phyloP scores from a whole-genome alignment of 2,888 invertebrate species.

The Adelphocoris suturalis region DNA sequence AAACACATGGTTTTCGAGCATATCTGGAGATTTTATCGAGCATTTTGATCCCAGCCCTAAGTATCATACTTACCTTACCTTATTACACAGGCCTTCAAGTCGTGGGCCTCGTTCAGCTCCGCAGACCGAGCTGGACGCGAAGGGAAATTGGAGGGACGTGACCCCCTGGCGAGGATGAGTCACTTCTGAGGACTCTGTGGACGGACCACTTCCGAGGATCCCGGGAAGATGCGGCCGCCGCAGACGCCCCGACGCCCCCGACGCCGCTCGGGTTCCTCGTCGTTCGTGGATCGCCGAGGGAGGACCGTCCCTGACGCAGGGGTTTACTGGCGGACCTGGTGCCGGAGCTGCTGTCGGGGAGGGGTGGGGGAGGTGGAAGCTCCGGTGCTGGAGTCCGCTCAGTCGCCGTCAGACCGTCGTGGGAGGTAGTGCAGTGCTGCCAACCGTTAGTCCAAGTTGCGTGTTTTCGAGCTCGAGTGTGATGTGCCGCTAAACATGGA shows the following conservation, averaged over 20 bases:
- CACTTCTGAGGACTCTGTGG: neutral
- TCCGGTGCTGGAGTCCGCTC: neutral
- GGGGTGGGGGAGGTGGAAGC: neutral
- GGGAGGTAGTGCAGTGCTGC: constrained; percentile 23
- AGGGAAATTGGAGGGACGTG: neutral
- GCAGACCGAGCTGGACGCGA: neutral
- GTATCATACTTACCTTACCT: neutral
- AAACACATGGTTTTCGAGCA: constrained; percentile 12
- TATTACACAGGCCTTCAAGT: too few relatives aligned
- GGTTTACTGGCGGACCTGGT: neutral
- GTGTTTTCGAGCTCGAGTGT: constrained; percentile 69
- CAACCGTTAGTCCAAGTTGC: neutral
- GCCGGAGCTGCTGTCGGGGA: neutral
- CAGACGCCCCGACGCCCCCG: neutral
- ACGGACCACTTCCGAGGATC: neutral
- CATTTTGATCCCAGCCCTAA: constrained; percentile 21
- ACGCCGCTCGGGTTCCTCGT: neutral
- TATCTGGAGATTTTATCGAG: constrained; percentile 19
- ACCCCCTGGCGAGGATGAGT: neutral
- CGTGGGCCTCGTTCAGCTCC: too few relatives aligned
- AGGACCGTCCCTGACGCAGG: neutral
- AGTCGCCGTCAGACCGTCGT: constrained; percentile 13
- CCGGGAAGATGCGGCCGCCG: neutral
- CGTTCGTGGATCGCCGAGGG: neutral
- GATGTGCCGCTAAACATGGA: constrained; percentile 80